phyloP scores from a whole-genome alignment of 2,888 invertebrate genomes.

The Coronaproctus castanopsis region DNA sequence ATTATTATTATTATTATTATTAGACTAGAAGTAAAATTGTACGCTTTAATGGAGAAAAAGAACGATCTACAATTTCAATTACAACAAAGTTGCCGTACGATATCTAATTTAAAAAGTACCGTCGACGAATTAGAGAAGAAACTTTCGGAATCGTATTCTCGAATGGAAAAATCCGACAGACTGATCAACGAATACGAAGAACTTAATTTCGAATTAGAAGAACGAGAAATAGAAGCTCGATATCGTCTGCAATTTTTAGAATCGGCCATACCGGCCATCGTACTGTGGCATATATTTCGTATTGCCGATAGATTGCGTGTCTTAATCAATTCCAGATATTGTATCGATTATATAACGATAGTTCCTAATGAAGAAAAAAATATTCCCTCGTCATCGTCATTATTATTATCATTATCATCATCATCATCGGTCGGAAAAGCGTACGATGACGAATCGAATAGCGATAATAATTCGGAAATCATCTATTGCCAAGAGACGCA shows the following conservation, averaged over 20 bases:
- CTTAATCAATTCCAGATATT: neutral
- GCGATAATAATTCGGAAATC: neutral
- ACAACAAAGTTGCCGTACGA: conserved; percentile 20
- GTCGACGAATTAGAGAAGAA: conserved; percentile 20
- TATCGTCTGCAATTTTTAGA: conserved; percentile 36
- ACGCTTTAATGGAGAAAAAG: conserved; percentile 23
- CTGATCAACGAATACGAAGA: conserved; percentile 36
- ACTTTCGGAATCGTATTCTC: conserved; percentile 22
- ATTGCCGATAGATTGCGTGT: neutral
- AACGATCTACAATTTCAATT: conserved; percentile 23
- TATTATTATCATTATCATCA: neutral
- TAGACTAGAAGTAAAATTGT: conserved; percentile 24
- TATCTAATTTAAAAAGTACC: conserved; percentile 17
- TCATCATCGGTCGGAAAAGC: neutral
- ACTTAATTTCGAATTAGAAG: conserved; percentile 31
- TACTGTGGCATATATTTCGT: conserved; percentile 33
- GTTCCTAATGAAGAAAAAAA: neutral
- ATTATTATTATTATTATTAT: conserved; percentile 10
- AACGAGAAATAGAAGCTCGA: conserved; percentile 32
- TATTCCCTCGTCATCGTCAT: neutral
- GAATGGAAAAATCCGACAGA: conserved; percentile 25
- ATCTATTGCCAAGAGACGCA: neutral
- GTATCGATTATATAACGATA: neutral
- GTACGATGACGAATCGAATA: neutral
- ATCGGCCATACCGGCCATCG: conserved; percentile 39